phyloP scores from a whole-genome alignment of 2,797 vertebrate genomes.

The Sardinella longiceps region DNA sequence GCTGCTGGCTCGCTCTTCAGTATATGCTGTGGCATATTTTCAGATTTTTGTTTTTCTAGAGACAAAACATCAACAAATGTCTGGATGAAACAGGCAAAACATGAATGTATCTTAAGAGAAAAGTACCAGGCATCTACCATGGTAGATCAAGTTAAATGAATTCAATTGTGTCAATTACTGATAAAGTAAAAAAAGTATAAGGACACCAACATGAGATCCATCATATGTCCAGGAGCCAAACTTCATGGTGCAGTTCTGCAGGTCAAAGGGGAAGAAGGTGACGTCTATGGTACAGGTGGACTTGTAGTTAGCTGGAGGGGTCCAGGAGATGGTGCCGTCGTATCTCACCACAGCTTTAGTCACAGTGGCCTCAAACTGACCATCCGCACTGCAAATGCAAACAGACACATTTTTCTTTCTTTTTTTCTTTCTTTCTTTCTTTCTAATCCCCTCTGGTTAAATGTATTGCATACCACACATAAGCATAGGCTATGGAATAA shows the following conservation, averaged over 20 bases:
- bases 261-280: constrained; percentile 83
- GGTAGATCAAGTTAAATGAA: neutral
- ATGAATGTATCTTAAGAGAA: too few species aligned
- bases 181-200: neutral
- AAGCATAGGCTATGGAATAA: too few species aligned
- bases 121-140: too few species aligned
- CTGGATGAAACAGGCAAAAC: too few species aligned
- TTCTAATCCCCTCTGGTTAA: too few species aligned
- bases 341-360: constrained; percentile 82
- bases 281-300: constrained; percentile 82
- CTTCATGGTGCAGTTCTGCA: constrained; percentile 84
- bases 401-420: neutral
- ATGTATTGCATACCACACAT: too few species aligned
- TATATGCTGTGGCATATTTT: too few species aligned
- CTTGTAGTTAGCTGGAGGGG: constrained; percentile 80
- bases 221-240: constrained; percentile 84
- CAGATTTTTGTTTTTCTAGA: too few species aligned
- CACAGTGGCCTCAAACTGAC: constrained; percentile 90
- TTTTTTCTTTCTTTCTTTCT: too few species aligned
- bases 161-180: neutral
- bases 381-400: constrained; percentile 82
- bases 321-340: constrained; percentile 79
- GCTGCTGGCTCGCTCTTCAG: too few species aligned
- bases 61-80: too few species aligned
- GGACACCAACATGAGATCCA: constrained; percentile 70